phyloP scores from a whole-genome alignment of 2,888 invertebrate genomes.

The Lapara coniferarum region DNA sequence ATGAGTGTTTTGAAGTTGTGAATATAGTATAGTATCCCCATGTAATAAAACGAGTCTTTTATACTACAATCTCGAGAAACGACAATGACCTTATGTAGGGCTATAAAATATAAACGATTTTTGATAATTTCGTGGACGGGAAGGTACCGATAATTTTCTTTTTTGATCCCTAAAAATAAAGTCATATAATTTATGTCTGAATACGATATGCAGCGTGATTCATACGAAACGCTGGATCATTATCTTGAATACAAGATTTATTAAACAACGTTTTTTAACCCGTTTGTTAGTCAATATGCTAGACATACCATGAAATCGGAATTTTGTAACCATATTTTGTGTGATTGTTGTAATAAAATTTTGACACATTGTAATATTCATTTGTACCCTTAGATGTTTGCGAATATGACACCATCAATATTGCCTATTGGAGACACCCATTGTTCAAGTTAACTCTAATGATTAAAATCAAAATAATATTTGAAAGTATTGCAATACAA shows the following conservation, averaged over 20 bases:
- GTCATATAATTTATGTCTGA: background rate
- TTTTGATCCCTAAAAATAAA: constrained; percentile 15
- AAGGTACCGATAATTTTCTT: constrained; percentile 2
- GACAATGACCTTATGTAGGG: background rate
- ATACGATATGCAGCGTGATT: background rate
- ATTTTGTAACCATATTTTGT: background rate
- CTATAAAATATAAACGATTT: background rate
- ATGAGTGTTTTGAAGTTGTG: background rate
- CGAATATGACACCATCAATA: too few species aligned
- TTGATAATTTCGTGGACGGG: background rate
- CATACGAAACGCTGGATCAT: background rate
- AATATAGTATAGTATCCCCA: background rate
- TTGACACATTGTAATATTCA: background rate
- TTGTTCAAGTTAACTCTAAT: too few species aligned
- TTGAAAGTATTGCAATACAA: too few species aligned
- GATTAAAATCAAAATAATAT: too few species aligned
- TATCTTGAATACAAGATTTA: background rate
- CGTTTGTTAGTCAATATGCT: constrained; percentile 8
- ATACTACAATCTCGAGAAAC: constrained; percentile 10
- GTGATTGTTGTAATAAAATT: background rate
- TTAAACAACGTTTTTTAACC: background rate
- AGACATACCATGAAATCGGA: constrained; percentile 8
- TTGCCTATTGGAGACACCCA: too few species aligned
- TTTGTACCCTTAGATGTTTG: background rate
- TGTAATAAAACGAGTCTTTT: background rate